Evolutionary conservation across 2,113 vertebrate genomes (phyloP), one percentile per base, ranked within the genome.

Genomic region (Dipodomys merriami): DNA sequence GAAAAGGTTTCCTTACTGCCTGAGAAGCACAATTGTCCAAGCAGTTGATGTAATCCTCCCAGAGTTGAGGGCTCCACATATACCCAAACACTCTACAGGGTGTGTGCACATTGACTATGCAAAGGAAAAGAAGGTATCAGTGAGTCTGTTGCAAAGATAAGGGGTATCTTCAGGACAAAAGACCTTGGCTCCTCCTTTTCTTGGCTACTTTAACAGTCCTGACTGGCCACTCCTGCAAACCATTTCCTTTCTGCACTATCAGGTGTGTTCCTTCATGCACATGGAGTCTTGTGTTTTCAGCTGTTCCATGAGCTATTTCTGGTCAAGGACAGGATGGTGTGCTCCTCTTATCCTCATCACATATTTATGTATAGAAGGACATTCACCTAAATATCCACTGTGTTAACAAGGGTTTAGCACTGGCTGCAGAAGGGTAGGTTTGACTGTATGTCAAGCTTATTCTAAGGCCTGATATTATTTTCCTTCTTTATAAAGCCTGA

Each of bases 1-100:
- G 95, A 96, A 4, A 73, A 93, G 7, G 95, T 23, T 97, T 93
- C 7, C 86, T 97, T 18, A 96, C 97, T 6, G 96, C 80, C 69
- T 95, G 94, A 74, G 94, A 96, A 33, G 97, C 97, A 15, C 97
- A 2, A 2, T 97, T 95, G 39, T 98, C 98, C 97, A 97, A 96
- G 91, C 96, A 98, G 90, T 91, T 80, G 49, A 53, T 97, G 87
- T 96, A 97, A 88, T 97, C 97, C 67, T 98, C 97, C 49, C 97
- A 97, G 68, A 98, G 29, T 13, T 15, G 18, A 53, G 78, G 69
- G 15, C 71, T 62, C 60, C n/a, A 27, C 10, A 62, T 79, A 62
- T 65, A 90, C 18, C 20, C 82, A 11, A 64, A 64, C 0, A 15
- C 57, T 49, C 49, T 12, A 49, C n/a, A 49, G 2, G 35, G 0